Base-by-base conservation (phyloP, 1,140 invertebrate species). In the Elysia chlorotica region DNA sequence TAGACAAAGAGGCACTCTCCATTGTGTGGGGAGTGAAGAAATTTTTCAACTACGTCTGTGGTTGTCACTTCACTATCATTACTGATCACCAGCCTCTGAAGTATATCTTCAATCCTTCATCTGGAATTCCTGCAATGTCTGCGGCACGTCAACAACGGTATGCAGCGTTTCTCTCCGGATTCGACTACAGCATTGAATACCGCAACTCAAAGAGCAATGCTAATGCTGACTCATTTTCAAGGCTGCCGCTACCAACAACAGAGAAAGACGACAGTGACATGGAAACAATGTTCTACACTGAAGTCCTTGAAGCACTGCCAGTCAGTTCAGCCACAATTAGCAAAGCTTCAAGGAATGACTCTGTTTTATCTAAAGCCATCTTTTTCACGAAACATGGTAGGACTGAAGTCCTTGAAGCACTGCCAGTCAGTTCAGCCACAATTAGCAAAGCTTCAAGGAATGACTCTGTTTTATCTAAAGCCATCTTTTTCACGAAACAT, bases 1-100 rank as follows among this genome's bases (percentile, higher is more conserved):
- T 90, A 33, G 88, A 92, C 37, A 89, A 87, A 76, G 90, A 92
- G 83, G 88, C 87, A 6, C 76, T 89, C n/a, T 85, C 87, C 2
- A 86, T 91, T 17, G 73, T 90, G 0, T 91, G 83, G 79, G 87
- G 85, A 4, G 83, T 91, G 4, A 85, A 86, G 70, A 88, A 88
- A 78, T 91, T 91, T 79, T 83, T 89, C 37, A 76, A 89, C 38
- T 91, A 88, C 77, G 61, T 90, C 3, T 88, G 81, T 80, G 90
- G 87, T 62, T 77, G 80, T 53, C 69, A 75, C 14, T 83, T 85
- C 63, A 78, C 70, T 25, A 56, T 87, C 2, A 54, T 78, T 25
- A 88, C 81, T 23, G 88, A 88, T 72, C 85, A 88, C 54, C 81
- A 87, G 74, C 83, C 86, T 2, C 70, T 88, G 25, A 25, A 79